Base-by-base conservation (phyloP, 1,140 invertebrate genomes). In the Magallana gigas region DNA sequence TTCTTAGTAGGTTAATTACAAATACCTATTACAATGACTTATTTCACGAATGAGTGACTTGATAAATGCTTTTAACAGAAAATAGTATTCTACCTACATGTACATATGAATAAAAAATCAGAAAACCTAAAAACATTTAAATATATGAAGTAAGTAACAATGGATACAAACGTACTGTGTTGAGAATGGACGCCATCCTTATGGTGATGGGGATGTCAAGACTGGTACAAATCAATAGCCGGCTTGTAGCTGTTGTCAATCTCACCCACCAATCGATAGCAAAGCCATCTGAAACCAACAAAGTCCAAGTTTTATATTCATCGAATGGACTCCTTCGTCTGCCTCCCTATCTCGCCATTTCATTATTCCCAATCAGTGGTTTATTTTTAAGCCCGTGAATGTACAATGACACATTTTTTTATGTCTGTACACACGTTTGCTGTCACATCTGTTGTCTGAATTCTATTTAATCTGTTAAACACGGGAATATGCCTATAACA, bases 201-300 rank as follows among this genome's bases (percentile, higher is more conserved):
- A 48, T 5, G 36, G 36, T 76, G 68, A 18, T 76, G 68, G 36
- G 23, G 68, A 76, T 36, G 68, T 29, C 68, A 76, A 8, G 23
- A 62, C 60, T 29, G 23, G 68, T 36, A 12, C 68, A 23, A 23
- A 76, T 76, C 68, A 12, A 76, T 76, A 76, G 23, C 8, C 68
- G 14, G 68, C 68, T 76, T 76, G 68, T 76, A 11, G 68, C 9
- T 76, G 29, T 76, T 76, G 68, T 36, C 68, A 76, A 76, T 76
- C 68, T 76, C 68, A 18, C 36, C 14, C 11, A 29, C 23, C 68
- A 29, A 76, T 76, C 68, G 68, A 76, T 76, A 76, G 68, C 68
- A 76, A 76, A 76, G 68, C 68, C 68, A 76, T 76, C 68, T 76
- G 68, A 76, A 76, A 76, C 60, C 11, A 62, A 62, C 60, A 62